Evolutionary conservation across 2,113 vertebrate genomes (phyloP).

Genomic region (Labrus mixtus): DNA sequence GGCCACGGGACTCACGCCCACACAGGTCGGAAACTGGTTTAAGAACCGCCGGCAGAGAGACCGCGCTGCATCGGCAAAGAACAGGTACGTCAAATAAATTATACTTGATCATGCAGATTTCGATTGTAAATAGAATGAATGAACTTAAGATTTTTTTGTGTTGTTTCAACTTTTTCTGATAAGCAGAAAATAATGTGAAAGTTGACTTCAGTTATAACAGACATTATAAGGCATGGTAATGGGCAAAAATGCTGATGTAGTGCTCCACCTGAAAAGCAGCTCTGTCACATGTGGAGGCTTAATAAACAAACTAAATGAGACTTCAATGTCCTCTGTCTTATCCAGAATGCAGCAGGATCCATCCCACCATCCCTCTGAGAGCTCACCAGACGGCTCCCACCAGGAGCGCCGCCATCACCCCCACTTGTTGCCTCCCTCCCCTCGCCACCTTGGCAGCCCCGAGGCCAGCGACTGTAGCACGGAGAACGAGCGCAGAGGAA

Average conservation of each 20-base stretch:
- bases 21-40: conserved; percentile 89
- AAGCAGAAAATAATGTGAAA: neutral
- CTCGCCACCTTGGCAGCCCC: conserved; percentile 75
- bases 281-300: too few relatives aligned
- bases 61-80: conserved; percentile 86
- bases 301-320: too few relatives aligned
- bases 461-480: conserved; percentile 83
- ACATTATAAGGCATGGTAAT: too few relatives aligned
- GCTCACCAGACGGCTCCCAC: conserved; percentile 69
- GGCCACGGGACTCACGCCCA: conserved; percentile 86
- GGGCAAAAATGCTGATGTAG: too few relatives aligned
- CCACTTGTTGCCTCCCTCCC: conserved; percentile 65
- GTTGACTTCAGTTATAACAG: too few relatives aligned
- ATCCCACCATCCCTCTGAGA: conserved; percentile 68
- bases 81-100: conserved; percentile 72
- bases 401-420: conserved; percentile 71
- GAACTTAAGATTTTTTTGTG: neutral
- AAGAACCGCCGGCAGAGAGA: conserved; percentile 87
- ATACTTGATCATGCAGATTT: too few relatives aligned
- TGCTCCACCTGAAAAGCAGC: too few relatives aligned
- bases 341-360: conserved; percentile 83
- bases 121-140: neutral
- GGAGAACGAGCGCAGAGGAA: conserved; percentile 68
- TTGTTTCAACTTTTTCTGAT: neutral
- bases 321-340: conserved; percentile 7